phyloP scores from a whole-genome alignment of 1,140 invertebrate species.

The Drosophila virilis region DNA sequence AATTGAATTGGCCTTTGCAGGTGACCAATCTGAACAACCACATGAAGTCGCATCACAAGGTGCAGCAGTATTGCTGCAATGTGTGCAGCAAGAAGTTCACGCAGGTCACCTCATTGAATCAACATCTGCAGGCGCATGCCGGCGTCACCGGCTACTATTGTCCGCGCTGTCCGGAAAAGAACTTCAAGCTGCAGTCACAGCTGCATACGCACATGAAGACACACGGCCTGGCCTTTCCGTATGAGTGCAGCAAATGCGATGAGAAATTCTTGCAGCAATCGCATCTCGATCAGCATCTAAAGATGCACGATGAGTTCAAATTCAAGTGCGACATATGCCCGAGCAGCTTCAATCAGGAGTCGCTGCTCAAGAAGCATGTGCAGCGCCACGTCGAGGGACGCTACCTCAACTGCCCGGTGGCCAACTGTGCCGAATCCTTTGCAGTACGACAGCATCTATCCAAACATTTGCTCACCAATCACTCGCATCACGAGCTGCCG shows the following conservation, averaged over 20 bases:
- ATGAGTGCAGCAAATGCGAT: constrained; percentile 81
- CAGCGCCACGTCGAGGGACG: constrained; percentile 83
- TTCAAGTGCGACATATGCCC: constrained; percentile 83
- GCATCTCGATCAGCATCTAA: constrained; percentile 80
- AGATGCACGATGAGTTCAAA: constrained; percentile 84
- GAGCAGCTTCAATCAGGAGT: constrained; percentile 82
- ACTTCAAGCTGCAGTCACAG: constrained; percentile 82
- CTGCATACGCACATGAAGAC: constrained; percentile 84
- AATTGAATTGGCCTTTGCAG: constrained; percentile 26
- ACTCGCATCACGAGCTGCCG: constrained; percentile 79
- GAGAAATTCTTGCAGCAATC: constrained; percentile 84
- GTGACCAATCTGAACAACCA: constrained; percentile 84
- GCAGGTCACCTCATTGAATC: constrained; percentile 84
- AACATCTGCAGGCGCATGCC: constrained; percentile 82
- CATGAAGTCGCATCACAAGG: constrained; percentile 84
- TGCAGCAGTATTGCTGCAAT: constrained; percentile 84
- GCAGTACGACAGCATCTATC: constrained; percentile 83
- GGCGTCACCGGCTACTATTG: constrained; percentile 83
- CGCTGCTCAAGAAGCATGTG: constrained; percentile 82
- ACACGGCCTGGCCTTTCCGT: constrained; percentile 79
- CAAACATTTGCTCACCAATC: constrained; percentile 81
- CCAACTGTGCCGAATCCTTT: constrained; percentile 81
- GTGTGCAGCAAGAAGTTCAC: constrained; percentile 84
- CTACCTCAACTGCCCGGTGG: constrained; percentile 79
- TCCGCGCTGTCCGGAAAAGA: constrained; percentile 83